Evolutionary conservation across 2,888 invertebrate species (phyloP).

Genomic region (Odontocerum albicorne): DNA sequence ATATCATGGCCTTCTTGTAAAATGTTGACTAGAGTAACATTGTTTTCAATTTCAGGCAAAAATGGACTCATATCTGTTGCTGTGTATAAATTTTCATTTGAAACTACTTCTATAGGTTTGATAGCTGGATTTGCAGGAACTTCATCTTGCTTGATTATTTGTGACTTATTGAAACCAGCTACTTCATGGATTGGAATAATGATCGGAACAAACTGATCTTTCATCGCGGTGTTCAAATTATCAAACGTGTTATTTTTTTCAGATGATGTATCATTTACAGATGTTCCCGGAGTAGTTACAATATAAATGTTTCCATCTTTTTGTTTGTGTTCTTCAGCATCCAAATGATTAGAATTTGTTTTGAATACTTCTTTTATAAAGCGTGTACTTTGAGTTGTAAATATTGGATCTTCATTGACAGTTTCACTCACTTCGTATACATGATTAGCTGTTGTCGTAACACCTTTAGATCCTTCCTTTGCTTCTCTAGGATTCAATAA

Average conservation of each 20-base stretch:
- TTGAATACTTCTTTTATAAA: slow-evolving; percentile 10
- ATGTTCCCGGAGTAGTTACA: slow-evolving; percentile 11
- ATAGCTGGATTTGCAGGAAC: neutral
- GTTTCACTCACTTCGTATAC: slow-evolving; percentile 33
- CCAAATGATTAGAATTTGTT: slow-evolving; percentile 1
- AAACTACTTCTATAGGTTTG: neutral
- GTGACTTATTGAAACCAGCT: neutral
- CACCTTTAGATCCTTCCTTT: neutral
- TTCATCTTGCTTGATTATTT: too few relatives aligned
- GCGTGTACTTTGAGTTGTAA: slow-evolving; percentile 22
- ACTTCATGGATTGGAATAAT: slow-evolving; percentile 8
- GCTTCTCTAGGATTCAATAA: neutral
- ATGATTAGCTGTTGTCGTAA: neutral
- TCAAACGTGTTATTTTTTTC: slow-evolving; percentile 6
- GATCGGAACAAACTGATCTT: neutral
- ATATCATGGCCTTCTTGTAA: slow-evolving; percentile 60
- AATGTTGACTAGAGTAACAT: slow-evolving; percentile 61
- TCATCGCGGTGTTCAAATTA: slow-evolving; percentile 3
- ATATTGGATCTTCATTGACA: slow-evolving; percentile 26
- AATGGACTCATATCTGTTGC: slow-evolving; percentile 68
- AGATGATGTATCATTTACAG: slow-evolving; percentile 15
- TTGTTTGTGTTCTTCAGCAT: slow-evolving; percentile 5
- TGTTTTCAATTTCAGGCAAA: slow-evolving; percentile 65
- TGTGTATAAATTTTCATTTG: slow-evolving; percentile 28
- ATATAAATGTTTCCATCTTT: slow-evolving; percentile 25